Evolutionary conservation across 2,888 invertebrate genomes (phyloP).

Genomic region (Rhagonycha fulva): DNA sequence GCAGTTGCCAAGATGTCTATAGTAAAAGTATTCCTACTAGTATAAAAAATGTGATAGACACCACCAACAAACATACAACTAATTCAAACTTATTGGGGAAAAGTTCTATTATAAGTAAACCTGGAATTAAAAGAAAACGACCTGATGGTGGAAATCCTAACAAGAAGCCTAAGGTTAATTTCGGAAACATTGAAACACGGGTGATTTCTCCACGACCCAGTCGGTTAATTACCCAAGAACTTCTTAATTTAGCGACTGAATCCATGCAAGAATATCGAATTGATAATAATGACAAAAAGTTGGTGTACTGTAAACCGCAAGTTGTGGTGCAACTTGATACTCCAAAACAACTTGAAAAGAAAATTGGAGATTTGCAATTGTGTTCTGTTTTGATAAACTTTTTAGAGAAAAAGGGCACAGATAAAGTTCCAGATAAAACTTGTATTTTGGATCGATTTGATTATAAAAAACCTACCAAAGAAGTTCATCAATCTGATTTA

Average conservation of each 20-base stretch:
- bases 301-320: constrained; percentile 6
- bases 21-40: background rate
- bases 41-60: background rate
- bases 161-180: constrained; percentile 8
- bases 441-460: constrained; percentile 8
- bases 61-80: background rate
- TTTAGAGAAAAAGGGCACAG: background rate
- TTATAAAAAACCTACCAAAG: constrained; percentile 1
- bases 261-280: constrained; percentile 10
- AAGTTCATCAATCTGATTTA: background rate
- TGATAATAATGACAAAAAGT: background rate
- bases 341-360: background rate
- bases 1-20: background rate
- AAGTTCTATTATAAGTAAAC: background rate
- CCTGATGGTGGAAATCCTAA: background rate
- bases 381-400: background rate
- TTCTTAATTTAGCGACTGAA: constrained; percentile 4
- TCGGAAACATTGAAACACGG: constrained; percentile 8
- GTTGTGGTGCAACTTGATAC: constrained; percentile 3
- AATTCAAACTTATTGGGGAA: background rate
- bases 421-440: background rate
- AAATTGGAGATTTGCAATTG: background rate
- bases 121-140: background rate
- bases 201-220: background rate
- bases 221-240: background rate